Evolutionary conservation across 2,797 vertebrate species (phyloP).

Genomic region (Phoeniculus purpureus): DNA sequence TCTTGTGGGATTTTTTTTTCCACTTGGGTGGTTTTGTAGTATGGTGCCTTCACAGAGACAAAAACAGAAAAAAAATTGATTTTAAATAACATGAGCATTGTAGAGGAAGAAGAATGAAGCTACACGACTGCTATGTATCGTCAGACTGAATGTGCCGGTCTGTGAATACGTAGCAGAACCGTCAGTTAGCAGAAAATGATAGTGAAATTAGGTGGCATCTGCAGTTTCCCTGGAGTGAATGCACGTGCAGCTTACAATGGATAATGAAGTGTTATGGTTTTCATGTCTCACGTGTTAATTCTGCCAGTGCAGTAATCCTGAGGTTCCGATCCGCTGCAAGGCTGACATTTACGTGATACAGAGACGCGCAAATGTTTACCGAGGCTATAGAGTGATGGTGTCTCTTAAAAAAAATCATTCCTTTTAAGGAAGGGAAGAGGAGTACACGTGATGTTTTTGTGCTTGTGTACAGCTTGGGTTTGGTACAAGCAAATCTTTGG

Average conservation of each 20-base stretch:
- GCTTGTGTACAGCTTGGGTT: not conserved
- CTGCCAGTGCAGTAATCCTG: constrained; percentile 6
- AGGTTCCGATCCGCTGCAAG: constrained; percentile 7
- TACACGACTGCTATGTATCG: not conserved
- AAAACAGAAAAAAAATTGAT: not conserved
- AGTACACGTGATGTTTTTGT: not conserved
- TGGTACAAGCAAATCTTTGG: not conserved
- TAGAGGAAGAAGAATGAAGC: not conserved
- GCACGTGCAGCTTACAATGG: not conserved
- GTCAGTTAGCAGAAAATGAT: not conserved
- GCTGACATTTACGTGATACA: constrained; percentile 35
- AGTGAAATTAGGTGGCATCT: constrained; percentile 45
- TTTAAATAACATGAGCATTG: not conserved
- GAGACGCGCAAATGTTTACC: constrained; percentile 17
- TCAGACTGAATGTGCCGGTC: not conserved
- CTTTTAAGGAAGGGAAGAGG: rapidly evolving
- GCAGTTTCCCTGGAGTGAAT: not conserved
- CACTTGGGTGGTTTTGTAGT: not conserved
- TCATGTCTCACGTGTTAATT: constrained; percentile 38
- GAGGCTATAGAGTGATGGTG: not conserved
- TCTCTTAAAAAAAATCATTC: not conserved
- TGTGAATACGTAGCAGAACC: not conserved
- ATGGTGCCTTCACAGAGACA: not conserved
- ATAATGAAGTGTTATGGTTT: constrained; percentile 51
- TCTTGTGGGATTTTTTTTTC: not conserved